Percentiles rank a stretch among this genome's conserved stretches.
phyloP scores from a whole-genome alignment of 2,113 vertebrate genomes.

The Spea bombifrons region DNA sequence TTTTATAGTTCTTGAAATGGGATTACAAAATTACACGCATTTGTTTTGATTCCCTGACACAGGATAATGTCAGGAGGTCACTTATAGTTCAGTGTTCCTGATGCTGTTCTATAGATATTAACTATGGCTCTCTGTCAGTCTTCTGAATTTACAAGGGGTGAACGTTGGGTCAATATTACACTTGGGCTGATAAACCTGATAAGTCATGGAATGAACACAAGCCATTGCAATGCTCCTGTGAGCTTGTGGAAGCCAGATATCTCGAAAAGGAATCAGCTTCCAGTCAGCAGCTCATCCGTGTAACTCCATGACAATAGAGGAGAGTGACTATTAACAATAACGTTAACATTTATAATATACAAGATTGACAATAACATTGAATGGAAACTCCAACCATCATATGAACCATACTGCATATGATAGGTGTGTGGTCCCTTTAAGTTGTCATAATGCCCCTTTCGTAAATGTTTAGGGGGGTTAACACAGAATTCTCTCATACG shows the following conservation, averaged over 20 bases:
- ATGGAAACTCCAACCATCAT: too few species aligned
- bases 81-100: constrained; percentile 51
- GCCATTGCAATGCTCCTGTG: neutral
- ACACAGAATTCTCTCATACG: too few species aligned
- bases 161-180: constrained; percentile 55
- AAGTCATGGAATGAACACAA: constrained; percentile 51
- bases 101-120: constrained; percentile 58
- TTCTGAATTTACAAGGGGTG: constrained; percentile 59
- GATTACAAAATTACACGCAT: neutral
- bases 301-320: neutral
- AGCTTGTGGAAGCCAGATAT: neutral
- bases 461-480: too few species aligned
- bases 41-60: constrained; percentile 46
- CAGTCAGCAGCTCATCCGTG: neutral
- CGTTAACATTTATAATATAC: too few species aligned
- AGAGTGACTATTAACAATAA: too few species aligned
- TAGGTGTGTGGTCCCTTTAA: too few species aligned
- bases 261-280: neutral
- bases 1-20: constrained; percentile 7
- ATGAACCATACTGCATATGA: too few species aligned
- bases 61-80: constrained; percentile 50
- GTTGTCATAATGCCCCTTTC: too few species aligned
- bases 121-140: constrained; percentile 59
- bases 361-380: too few species aligned
- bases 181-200: constrained; percentile 50